Conservation (phyloP, 2,113 vertebrate species). For the Carollia perspicillata region DNA sequence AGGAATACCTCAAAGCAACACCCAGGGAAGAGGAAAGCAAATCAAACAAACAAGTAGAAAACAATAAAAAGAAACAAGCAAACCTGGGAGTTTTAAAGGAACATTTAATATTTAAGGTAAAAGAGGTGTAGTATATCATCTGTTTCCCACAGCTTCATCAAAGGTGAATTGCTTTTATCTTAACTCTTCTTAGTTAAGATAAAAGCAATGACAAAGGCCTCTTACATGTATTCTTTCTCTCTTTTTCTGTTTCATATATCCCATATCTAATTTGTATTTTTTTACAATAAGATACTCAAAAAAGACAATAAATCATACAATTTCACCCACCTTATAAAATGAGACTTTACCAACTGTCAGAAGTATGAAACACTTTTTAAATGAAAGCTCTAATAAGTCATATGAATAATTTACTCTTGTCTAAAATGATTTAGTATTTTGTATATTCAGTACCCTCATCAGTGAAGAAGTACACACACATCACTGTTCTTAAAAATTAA, state of each 20-base stretch:
- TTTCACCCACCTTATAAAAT: not conserved
- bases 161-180: no score
- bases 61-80: not conserved
- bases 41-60: not conserved
- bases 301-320: not conserved
- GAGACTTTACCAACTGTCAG: not conserved
- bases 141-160: not conserved
- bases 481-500: constrained; percentile 34
- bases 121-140: not conserved
- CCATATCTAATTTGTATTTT: not conserved
- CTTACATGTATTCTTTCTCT: not conserved
- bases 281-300: not conserved
- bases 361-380: not conserved
- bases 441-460: not conserved
- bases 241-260: not conserved
- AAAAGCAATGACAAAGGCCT: not conserved
- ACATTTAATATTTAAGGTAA: not conserved
- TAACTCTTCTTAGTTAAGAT: not conserved
- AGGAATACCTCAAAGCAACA: constrained; percentile 21
- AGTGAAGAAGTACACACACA: not conserved
- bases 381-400: not conserved
- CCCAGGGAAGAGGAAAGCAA: constrained; percentile 20
- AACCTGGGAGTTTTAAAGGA: not conserved
- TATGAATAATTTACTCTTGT: constrained; percentile 25
- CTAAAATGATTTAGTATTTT: not conserved